Evolutionary conservation across 2,113 vertebrate species (phyloP).

Genomic region (Charadrius vociferus): DNA sequence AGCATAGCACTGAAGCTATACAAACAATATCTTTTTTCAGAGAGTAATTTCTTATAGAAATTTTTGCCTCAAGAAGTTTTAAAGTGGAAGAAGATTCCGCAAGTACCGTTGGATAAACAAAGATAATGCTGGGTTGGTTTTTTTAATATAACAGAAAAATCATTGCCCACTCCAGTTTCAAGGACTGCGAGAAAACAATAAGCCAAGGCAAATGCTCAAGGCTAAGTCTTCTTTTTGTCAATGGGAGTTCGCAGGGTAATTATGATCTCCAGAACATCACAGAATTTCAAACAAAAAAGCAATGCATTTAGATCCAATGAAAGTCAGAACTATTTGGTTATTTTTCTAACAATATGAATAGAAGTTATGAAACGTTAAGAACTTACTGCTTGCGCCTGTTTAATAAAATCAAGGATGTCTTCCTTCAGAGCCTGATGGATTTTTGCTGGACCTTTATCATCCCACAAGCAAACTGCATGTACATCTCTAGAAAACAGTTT

Average conservation of each 20-base stretch:
- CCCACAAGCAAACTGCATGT: slow-evolving; percentile 97
- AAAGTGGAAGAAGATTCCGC: not conserved
- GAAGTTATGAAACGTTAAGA: not conserved
- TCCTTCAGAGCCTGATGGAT: slow-evolving; percentile 99
- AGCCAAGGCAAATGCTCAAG: slow-evolving; percentile 9
- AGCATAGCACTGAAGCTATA: not conserved
- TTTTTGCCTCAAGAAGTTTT: not conserved
- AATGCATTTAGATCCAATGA: not conserved
- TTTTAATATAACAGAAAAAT: not conserved
- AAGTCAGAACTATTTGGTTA: not conserved
- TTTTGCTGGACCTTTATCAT: slow-evolving; percentile 98
- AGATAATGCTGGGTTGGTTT: not conserved
- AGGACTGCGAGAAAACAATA: not conserved
- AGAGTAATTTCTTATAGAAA: not conserved
- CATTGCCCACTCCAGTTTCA: not conserved
- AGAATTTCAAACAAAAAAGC: not conserved
- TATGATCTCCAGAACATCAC: not conserved
- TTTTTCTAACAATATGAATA: not conserved
- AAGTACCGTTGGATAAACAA: not conserved
- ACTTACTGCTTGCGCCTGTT: slow-evolving; percentile 98
- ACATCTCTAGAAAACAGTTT: slow-evolving; percentile 85
- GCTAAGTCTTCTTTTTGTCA: not conserved
- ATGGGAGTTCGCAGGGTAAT: not conserved
- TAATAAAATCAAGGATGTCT: slow-evolving; percentile 99
- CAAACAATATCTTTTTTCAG: not conserved